These are phyloP conservation scores for Acyrthosiphon pisum DNA, from an alignment of 1,140 invertebrate species.

Conservation along the genomic window DNA sequence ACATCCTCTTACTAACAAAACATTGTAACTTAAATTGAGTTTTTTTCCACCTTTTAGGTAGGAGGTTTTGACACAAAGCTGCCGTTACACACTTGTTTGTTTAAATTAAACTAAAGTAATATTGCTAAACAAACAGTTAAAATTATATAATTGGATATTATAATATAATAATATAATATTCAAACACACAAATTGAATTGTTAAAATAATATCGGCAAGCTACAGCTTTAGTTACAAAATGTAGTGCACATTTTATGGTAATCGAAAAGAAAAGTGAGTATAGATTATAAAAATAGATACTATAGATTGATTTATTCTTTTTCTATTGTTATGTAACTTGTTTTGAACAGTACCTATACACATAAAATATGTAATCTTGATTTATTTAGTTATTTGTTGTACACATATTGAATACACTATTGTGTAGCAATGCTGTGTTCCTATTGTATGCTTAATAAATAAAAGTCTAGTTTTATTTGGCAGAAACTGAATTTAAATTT, in stretches of 20 bases:
- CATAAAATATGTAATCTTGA: neutral
- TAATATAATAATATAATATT: too few species aligned
- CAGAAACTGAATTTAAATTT: neutral
- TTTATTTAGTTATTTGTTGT: neutral
- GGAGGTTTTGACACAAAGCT: neutral
- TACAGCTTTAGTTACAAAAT: too few species aligned
- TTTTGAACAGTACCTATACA: neutral
- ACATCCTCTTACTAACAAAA: too few species aligned
- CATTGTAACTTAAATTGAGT: neutral
- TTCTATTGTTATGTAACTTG: neutral
- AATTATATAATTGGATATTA: too few species aligned
- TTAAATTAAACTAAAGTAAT: neutral
- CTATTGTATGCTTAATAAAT: neutral
- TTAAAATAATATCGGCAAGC: too few species aligned
- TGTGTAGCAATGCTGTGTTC: neutral
- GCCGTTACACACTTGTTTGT: neutral
- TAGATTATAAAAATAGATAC: too few species aligned
- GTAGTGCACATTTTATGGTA: too few species aligned
- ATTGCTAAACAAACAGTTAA: too few species aligned
- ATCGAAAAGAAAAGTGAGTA: too few species aligned
- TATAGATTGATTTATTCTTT: too few species aligned
- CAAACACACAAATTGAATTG: too few species aligned
- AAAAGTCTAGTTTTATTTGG: neutral
- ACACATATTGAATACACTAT: neutral
- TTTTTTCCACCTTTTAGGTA: neutral